Evolutionary conservation across 2,888 invertebrate genomes (phyloP), one percentile per base, ranked within the genome.

Genomic region (Pomacea canaliculata): DNA sequence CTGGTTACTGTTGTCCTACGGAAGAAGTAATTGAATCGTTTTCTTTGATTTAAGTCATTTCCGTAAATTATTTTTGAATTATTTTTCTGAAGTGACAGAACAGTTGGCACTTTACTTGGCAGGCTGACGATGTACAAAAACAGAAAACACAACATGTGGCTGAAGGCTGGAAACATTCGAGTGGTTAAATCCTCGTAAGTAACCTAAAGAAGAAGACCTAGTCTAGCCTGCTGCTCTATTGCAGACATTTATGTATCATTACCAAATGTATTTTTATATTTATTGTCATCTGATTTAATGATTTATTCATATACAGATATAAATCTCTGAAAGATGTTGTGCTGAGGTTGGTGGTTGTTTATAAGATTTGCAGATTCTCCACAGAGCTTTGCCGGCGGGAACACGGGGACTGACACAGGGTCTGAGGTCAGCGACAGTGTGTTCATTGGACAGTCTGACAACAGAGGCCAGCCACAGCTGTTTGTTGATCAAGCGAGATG

Each of bases 281-380:
- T 56, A 37, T 1, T 37, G 37, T 16, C 51, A 16, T 16, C 12
- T 16, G 2, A 56, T 56, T 56, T 10, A 56, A 56, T 7, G 51
- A 56, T 1, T 5, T 56, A 56, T 56, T 56, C 51, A 56, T 37
- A 37, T 37, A 37, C 37, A 56, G 16, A 56, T 16, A 7, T 56
- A 56, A 56, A 56, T 3, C 37, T 37, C 37, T 56, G 4, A 56
- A 56, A 56, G 16, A 10, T 56, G 51, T 13, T 10, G 16, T 16
- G 51, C 8, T 56, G 7, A 0, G 12, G 51, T 56, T 56, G 10
- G 51, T 13, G 10, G 1, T 56, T 56, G 4, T 46, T 60, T 18
- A 68, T 37, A 76, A 80, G 80, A n/a, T 71, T 80, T 37, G 80
- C 76, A 7, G 80, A 80, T 69, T 67, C 78, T 8, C 66, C 70